Percentiles rank a stretch among this genome's conserved stretches.
These are phyloP conservation scores for Carabus problematicus DNA, from an alignment of 2,888 invertebrate species.

Conservation along the genomic window DNA sequence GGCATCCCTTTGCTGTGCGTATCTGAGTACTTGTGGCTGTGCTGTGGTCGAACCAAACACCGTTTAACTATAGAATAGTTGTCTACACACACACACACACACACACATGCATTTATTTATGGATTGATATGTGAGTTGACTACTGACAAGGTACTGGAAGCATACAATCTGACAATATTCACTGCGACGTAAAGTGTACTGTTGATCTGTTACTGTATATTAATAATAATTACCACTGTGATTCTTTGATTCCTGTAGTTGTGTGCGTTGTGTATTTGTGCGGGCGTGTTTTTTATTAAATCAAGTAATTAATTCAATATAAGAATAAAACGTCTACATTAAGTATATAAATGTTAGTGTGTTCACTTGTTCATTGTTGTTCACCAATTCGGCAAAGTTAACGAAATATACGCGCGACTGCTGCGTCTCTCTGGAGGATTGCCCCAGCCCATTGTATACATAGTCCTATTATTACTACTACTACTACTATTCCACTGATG, in stretches of 20 bases:
- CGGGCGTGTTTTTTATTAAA: constrained; percentile 7
- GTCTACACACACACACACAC: too few species aligned
- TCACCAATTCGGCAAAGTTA: background rate
- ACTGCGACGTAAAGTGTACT: too few species aligned
- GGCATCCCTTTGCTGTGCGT: background rate
- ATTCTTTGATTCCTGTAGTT: constrained; percentile 23
- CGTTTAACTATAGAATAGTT: too few species aligned
- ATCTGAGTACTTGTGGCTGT: background rate
- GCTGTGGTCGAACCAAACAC: too few species aligned
- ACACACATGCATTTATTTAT: too few species aligned
- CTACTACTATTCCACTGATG: background rate
- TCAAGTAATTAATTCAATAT: background rate
- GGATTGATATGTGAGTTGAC: too few species aligned
- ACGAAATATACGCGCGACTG: background rate
- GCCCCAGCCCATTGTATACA: background rate
- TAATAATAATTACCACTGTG: constrained; percentile 20
- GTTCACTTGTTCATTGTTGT: constrained; percentile 14
- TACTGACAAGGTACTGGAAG: too few species aligned
- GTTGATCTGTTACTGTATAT: background rate
- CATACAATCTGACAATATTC: too few species aligned
- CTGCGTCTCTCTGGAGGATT: constrained; percentile 3
- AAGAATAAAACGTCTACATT: background rate
- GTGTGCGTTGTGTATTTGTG: constrained; percentile 12
- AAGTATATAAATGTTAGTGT: constrained; percentile 11
- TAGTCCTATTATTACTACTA: background rate